Percentiles rank a stretch among this genome's conserved stretches.
These are phyloP conservation scores for Geopemphigus sp. DNA, from an alignment of 1,140 invertebrate genomes.

Conservation along the genomic window DNA sequence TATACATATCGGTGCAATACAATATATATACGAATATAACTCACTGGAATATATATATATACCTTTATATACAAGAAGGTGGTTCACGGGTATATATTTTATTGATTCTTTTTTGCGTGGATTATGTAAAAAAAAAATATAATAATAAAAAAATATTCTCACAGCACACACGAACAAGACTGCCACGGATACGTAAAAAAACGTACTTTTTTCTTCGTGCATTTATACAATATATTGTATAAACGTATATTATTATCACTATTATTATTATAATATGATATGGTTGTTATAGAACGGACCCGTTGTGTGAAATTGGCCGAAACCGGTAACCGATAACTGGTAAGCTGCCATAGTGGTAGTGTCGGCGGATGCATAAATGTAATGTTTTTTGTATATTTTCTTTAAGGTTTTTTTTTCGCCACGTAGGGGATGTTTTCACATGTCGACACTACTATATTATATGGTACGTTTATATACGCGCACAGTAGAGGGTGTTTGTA, in stretches of 20 bases:
- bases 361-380: background rate
- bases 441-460: slow-evolving; percentile 7
- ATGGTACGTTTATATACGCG: background rate
- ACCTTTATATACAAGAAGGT: background rate
- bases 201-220: slow-evolving; percentile 11
- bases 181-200: background rate
- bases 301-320: too few relatives aligned
- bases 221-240: slow-evolving; percentile 3
- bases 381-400: slow-evolving; percentile 5
- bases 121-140: slow-evolving; percentile 10
- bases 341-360: too few relatives aligned
- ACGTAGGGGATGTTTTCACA: slow-evolving; percentile 33
- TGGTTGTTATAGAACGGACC: too few relatives aligned
- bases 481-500: background rate
- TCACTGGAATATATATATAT: background rate
- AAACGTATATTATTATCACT: background rate
- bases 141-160: slow-evolving; percentile 43
- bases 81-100: slow-evolving; percentile 7
- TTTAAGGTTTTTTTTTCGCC: background rate
- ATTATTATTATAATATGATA: background rate
- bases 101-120: slow-evolving; percentile 31
- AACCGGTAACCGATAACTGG: slow-evolving; percentile 16
- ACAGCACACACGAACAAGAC: slow-evolving; percentile 30
- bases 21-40: background rate
- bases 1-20: too few relatives aligned